phyloP scores from a whole-genome alignment of 2,797 vertebrate genomes.

The Acanthornis magna region DNA sequence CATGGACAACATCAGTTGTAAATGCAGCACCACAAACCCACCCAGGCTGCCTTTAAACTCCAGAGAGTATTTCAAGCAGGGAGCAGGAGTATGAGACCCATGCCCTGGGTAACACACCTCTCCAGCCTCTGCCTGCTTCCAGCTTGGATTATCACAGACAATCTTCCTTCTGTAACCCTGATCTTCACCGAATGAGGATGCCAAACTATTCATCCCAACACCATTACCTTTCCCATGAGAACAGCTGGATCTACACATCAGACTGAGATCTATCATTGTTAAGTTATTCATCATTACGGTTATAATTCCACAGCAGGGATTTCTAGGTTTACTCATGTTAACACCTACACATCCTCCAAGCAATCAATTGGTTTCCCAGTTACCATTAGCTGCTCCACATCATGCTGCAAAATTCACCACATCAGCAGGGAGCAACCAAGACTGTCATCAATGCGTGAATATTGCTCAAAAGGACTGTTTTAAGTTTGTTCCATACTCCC shows the following conservation, averaged over 20 bases:
- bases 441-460: neutral
- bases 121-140: neutral
- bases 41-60: neutral
- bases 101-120: neutral
- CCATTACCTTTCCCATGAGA: neutral
- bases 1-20: neutral
- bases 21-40: neutral
- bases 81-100: neutral
- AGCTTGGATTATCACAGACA: neutral
- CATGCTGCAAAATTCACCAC: neutral
- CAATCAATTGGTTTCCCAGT: neutral
- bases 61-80: neutral
- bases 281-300: neutral
- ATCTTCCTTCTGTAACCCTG: neutral
- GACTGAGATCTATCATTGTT: neutral
- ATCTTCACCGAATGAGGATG: neutral
- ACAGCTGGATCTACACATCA: neutral
- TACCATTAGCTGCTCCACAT: neutral
- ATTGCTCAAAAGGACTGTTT: neutral
- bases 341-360: neutral
- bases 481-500: neutral
- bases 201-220: neutral
- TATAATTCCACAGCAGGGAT: neutral
- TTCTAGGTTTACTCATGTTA: slow-evolving; percentile 31
- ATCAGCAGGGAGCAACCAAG: neutral